phyloP scores from a whole-genome alignment of 2,113 vertebrate genomes.

The Leucoraja erinaceus region DNA sequence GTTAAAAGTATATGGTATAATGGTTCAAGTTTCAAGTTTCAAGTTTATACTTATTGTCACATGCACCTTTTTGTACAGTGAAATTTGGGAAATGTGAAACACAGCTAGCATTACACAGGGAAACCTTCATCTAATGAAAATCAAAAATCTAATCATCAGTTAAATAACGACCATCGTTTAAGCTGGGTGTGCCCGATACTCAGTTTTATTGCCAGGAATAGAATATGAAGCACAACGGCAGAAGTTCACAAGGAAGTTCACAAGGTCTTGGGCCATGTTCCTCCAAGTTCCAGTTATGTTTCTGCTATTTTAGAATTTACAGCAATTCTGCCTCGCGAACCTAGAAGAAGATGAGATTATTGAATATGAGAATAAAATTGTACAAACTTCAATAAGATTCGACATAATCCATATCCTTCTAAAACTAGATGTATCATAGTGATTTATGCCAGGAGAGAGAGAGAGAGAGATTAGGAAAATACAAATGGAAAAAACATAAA shows the following conservation, averaged over 20 bases:
- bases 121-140: neutral
- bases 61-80: too few relatives aligned
- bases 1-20: neutral
- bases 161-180: neutral
- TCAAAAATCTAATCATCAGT: too few relatives aligned
- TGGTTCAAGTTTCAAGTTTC: too few relatives aligned
- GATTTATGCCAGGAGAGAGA: neutral
- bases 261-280: neutral
- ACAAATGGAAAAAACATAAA: too few relatives aligned
- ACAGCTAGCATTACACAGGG: too few relatives aligned
- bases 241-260: neutral
- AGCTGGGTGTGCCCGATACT: neutral
- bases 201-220: neutral
- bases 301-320: neutral
- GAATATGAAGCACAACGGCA: neutral
- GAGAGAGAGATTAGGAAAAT: neutral
- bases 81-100: neutral
- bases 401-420: neutral
- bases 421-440: neutral
- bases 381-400: neutral
- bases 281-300: neutral
- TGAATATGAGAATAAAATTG: neutral
- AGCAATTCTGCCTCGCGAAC: neutral
- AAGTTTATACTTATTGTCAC: too few relatives aligned
- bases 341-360: neutral